Conservation (phyloP, 2,113 vertebrate genomes). For the Porphyrio hochstetteri region DNA sequence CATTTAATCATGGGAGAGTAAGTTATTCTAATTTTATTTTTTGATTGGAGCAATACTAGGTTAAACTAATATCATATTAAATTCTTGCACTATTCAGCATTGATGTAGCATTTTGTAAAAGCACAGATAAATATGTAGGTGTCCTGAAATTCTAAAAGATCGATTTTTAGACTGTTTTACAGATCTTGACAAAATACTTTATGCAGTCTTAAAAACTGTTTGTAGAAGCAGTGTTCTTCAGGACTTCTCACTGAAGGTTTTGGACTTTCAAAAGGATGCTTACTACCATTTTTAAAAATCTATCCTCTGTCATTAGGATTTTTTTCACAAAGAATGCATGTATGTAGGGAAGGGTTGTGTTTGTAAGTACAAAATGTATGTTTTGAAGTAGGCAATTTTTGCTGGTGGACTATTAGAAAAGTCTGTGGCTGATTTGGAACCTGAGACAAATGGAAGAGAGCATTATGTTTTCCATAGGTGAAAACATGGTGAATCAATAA, state of each 20-base stretch:
- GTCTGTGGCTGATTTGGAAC: neutral
- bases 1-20: conserved; percentile 29
- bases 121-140: neutral
- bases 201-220: neutral
- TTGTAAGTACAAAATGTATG: neutral
- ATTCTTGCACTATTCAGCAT: conserved; percentile 3
- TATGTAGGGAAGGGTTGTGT: neutral
- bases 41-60: conserved; percentile 29
- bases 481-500: neutral
- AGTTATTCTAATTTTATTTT: conserved; percentile 62
- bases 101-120: neutral
- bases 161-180: neutral
- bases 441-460: neutral
- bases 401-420: neutral
- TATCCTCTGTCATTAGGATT: neutral
- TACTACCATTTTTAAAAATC: neutral
- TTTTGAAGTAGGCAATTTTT: neutral
- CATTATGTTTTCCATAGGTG: neutral
- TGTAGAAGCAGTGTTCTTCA: neutral
- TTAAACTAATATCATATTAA: conserved; percentile 44
- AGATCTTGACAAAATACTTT: conserved; percentile 11
- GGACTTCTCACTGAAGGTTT: neutral
- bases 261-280: neutral
- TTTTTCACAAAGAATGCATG: neutral
- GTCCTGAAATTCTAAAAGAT: neutral